Base-by-base conservation (phyloP, 2,888 invertebrate genomes). In the Catocala nupta region DNA sequence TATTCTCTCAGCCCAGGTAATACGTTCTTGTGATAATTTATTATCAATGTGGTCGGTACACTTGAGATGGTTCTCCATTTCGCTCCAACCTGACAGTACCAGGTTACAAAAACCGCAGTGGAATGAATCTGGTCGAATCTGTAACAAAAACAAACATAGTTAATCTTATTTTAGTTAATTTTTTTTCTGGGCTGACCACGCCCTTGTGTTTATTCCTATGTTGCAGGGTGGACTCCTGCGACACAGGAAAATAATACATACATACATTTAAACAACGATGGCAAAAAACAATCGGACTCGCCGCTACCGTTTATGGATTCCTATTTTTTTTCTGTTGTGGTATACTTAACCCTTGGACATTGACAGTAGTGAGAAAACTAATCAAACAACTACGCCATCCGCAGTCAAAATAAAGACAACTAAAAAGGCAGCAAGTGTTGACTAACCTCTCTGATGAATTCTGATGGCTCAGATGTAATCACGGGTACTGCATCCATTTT, bases 51-150 rank as follows among this genome's bases (percentile, higher is more conserved):
- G 84, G 0, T 73, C 64, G 0, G 25, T 5, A 13, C 81, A 79
- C 7, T 73, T 63, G 3, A 88, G 70, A 53, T 89, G 89, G 2
- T 48, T 53, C 5, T 60, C 36, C 42, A 85, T 63, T 0, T 73
- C 66, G 0, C 51, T 51, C 81, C 81, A 81, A 5, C 63, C 53
- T 0, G 58, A 55, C 0, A 78, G 43, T 4, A 84, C 36, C 4
- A 81, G 52, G 63, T 87, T 78, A 67, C 89, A 89, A 68, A 49
- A 83, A 0, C 83, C 89, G 51, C 89, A 89, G 70, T 90, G 89
- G 64, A 70, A 88, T 7, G 76, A n/a, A 0, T 64, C 77, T 0
- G 74, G 59, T 0, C 77, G 80, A 10, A 86, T 69, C 89, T 89
- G 65, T 9, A 43, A 68, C 13, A 33, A 55, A 11, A 51, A 34